Conservation (phyloP, 2,888 invertebrate genomes). For the Stenolophus ochropezus region DNA sequence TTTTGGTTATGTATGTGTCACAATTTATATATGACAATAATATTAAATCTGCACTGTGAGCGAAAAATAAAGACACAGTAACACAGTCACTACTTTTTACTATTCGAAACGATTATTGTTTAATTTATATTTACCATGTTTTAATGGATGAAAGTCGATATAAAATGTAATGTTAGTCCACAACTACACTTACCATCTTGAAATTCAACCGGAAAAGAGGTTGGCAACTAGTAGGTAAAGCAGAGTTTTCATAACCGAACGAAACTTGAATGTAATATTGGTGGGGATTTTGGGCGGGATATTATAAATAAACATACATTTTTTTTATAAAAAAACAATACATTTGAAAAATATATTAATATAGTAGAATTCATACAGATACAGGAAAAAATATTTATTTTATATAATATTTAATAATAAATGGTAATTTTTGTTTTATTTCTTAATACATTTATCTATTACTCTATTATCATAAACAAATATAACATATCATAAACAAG, state of each 20-base stretch:
- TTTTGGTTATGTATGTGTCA: constrained; percentile 48
- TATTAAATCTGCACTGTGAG: constrained; percentile 4
- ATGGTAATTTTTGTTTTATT: background rate
- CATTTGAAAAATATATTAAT: background rate
- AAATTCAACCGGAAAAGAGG: constrained; percentile 65
- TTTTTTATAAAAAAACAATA: constrained; percentile 5
- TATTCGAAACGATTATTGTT: background rate
- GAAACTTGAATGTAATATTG: too few relatives aligned
- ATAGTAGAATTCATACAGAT: too few relatives aligned
- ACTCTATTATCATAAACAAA: background rate
- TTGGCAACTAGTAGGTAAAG: background rate
- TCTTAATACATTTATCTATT: background rate
- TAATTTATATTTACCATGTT: constrained; percentile 55
- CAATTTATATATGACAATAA: constrained; percentile 48
- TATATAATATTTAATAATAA: too few relatives aligned
- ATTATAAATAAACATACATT: constrained; percentile 15
- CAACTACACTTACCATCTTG: constrained; percentile 67
- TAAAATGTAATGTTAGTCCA: constrained; percentile 60
- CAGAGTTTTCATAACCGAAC: too few relatives aligned
- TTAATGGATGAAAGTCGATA: constrained; percentile 51
- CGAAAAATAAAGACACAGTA: constrained; percentile 36
- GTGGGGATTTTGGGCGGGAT: too few relatives aligned
- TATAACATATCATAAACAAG: background rate
- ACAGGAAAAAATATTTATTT: too few relatives aligned
- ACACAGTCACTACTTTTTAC: background rate